A percentile compares a stretch with the other conserved stretches of the same genome.
Evolutionary conservation across 2,113 vertebrate genomes (phyloP).

Genomic region (Odocoileus virginianus): DNA sequence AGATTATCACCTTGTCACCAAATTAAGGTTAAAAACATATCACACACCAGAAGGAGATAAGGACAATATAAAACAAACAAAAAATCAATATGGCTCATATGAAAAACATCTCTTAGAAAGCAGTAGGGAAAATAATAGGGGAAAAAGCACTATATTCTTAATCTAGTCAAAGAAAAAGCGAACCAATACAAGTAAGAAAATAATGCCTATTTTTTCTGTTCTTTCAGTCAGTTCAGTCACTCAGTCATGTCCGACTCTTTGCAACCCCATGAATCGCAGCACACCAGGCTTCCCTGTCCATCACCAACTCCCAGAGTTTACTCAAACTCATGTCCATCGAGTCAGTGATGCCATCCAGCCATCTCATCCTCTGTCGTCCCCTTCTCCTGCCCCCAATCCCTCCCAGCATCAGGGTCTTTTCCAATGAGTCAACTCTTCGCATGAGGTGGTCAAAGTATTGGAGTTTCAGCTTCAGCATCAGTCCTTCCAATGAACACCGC

Average conservation of each 20-base stretch:
- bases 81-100: not conserved
- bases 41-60: not conserved
- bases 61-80: not conserved
- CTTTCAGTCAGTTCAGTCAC: not conserved
- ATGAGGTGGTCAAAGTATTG: not conserved
- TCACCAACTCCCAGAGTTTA: not conserved
- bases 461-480: not conserved
- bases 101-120: not conserved
- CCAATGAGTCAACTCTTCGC: accelerated
- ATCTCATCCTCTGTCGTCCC: accelerated
- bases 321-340: too few species aligned
- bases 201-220: not conserved
- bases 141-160: not conserved
- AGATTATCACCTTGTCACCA: not conserved
- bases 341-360: not conserved
- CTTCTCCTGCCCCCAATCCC: not conserved
- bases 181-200: not conserved
- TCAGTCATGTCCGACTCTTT: not conserved
- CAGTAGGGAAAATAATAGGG: not conserved
- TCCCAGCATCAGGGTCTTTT: not conserved
- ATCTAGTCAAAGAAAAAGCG: not conserved
- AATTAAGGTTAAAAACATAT: not conserved
- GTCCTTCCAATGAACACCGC: not conserved
- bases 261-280: not conserved
- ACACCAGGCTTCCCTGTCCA: not conserved